These are phyloP conservation scores for Notamacropus eugenii DNA, from an alignment of 2,797 vertebrate genomes.

Conservation along the genomic window DNA sequence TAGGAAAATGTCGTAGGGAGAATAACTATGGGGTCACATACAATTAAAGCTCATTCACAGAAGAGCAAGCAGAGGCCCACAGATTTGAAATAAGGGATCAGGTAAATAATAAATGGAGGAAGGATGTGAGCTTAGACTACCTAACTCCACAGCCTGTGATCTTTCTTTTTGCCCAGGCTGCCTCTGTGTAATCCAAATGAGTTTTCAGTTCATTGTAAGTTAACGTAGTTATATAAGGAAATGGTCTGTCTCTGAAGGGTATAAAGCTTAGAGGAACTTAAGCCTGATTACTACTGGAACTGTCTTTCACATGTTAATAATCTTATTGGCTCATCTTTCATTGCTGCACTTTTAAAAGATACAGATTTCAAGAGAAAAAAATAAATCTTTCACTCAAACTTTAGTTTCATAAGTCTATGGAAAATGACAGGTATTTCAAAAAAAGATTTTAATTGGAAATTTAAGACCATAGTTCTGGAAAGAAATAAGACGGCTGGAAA, in stretches of 20 bases:
- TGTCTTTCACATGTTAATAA: background rate
- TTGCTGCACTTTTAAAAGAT: background rate
- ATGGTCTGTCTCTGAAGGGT: background rate
- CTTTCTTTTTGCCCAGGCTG: background rate
- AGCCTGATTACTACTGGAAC: background rate
- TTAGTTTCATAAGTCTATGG: background rate
- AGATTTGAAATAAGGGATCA: background rate
- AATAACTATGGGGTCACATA: background rate
- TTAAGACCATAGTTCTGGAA: background rate
- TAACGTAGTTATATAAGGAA: background rate
- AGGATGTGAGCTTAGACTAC: background rate
- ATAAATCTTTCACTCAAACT: background rate
- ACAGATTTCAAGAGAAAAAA: background rate
- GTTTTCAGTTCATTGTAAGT: background rate
- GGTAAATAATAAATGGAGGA: background rate
- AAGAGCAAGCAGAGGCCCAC: background rate
- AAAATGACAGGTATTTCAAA: background rate
- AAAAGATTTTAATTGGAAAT: background rate
- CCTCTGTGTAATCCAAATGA: background rate
- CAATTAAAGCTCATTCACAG: background rate
- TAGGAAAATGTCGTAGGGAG: background rate
- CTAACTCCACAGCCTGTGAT: background rate
- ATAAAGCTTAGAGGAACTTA: background rate
- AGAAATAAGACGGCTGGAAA: background rate
- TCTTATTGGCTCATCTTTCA: background rate